Conservation (phyloP, 2,113 vertebrate genomes). For the Cromileptes altivelis region DNA sequence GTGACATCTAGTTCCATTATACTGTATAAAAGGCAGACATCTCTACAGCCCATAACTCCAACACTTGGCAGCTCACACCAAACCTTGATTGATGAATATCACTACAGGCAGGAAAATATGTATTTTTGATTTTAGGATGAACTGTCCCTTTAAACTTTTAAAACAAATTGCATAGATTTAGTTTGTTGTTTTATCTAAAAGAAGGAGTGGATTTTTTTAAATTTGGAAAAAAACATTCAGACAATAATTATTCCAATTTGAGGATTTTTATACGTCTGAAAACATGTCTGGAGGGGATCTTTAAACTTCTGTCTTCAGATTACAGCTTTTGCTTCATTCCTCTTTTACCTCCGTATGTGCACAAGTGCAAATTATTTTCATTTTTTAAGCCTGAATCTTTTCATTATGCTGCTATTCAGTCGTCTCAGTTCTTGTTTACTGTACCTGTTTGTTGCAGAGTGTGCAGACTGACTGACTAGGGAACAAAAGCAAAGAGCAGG, state of each 20-base stretch:
- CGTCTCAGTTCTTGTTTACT: slow-evolving; percentile 35
- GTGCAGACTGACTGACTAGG: not conserved
- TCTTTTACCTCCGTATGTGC: slow-evolving; percentile 27
- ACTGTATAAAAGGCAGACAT: too few relatives aligned
- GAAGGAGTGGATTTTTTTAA: too few relatives aligned
- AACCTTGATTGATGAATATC: too few relatives aligned
- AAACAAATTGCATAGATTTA: not conserved
- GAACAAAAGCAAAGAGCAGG: slow-evolving; percentile 28
- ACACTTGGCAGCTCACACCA: too few relatives aligned
- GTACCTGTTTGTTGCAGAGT: slow-evolving; percentile 11
- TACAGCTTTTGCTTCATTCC: not conserved
- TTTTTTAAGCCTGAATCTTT: slow-evolving; percentile 33
- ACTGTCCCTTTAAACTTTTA: not conserved
- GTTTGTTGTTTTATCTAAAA: not conserved
- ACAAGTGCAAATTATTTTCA: slow-evolving; percentile 46
- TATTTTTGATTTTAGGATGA: too few relatives aligned
- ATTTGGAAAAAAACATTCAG: too few relatives aligned
- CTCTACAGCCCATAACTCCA: too few relatives aligned
- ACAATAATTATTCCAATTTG: not conserved
- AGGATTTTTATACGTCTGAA: not conserved
- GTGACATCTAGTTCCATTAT: too few relatives aligned
- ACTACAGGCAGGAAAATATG: too few relatives aligned
- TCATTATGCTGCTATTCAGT: slow-evolving; percentile 40
- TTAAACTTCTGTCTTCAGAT: slow-evolving; percentile 27
- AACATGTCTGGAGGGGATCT: slow-evolving; percentile 13